Evolutionary conservation across 2,888 invertebrate genomes (phyloP), one percentile per base, ranked within the genome.

Genomic region (Hypsopygia costalis): DNA sequence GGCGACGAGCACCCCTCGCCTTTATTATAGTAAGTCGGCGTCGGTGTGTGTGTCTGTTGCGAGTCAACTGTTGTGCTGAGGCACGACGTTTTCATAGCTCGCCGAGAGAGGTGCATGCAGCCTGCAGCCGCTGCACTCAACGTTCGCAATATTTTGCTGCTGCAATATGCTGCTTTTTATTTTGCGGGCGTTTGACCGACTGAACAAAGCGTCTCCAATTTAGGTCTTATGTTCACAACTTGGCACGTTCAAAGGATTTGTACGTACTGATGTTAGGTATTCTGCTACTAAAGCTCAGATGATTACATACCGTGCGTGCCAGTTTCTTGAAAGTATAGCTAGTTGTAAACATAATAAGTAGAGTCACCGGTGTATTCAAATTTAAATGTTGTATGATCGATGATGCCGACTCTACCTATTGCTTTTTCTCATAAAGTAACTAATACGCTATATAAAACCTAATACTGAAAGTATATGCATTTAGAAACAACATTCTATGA

Each of bases 31-130:
- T 68, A 58, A 61, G 63, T 62, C 60, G 47, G 46, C 47, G 56
- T 60, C 59, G 51, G 61, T 68, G 65, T 70, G 62, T 70, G 72
- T 68, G 77, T 75, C 69, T 74, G 77, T 65, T 75, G 69, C 64
- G 71, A 80, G 77, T 81, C 81, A 81, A 81, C 83, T 81, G 81
- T 79, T 79, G 77, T 80, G 79, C 81, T 76, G 79, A 79, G 73
- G 63, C 78, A 72, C 71, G 69, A 70, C 68, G 77, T 77, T 81
- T 78, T 78, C 78, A 73, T 73, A 77, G 69, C 71, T 59, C 58
- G 59, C 59, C 60, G 52, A 54, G 61, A 64, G 72, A 72, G 66
- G 64, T 55, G 57, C 58, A 58, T 62, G 65, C 68, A 65, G 56
- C 62, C 57, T 47, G 64, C 67, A 60, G 64, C 66, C 60, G 63